A percentile compares a stretch with the other conserved stretches of the same genome.
Conservation (phyloP, 2,888 invertebrate genomes). For the Xylophagus ater region DNA sequence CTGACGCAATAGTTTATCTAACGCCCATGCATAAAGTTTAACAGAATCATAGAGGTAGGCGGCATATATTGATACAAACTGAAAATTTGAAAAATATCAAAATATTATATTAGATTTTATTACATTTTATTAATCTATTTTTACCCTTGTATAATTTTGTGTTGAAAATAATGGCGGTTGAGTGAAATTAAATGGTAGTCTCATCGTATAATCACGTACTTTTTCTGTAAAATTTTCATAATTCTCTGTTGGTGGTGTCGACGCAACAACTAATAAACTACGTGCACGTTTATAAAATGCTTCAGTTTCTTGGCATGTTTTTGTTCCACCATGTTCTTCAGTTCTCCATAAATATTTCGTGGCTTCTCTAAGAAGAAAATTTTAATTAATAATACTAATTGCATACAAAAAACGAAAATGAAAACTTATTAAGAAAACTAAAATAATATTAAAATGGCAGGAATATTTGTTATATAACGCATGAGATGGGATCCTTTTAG, state of each 20-base stretch:
- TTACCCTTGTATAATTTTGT: conserved; percentile 43
- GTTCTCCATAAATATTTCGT: conserved; percentile 68
- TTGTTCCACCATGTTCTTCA: conserved; percentile 45
- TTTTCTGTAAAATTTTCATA: conserved; percentile 66
- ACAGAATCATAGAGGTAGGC: conserved; percentile 94
- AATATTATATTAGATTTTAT: conserved; percentile 6
- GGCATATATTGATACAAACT: conserved; percentile 84
- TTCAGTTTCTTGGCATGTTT: conserved; percentile 48
- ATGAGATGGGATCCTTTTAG: too few relatives aligned
- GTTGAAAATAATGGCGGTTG: conserved; percentile 48
- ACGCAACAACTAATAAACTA: conserved; percentile 79
- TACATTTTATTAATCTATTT: conserved; percentile 11
- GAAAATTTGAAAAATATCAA: conserved; percentile 31
- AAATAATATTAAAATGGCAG: too few relatives aligned
- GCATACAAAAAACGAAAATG: too few relatives aligned
- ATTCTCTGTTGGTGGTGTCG: conserved; percentile 66
- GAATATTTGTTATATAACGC: too few relatives aligned
- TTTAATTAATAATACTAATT: too few relatives aligned
- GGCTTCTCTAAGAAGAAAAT: conserved; percentile 44
- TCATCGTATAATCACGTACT: conserved; percentile 67
- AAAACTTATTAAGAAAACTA: too few relatives aligned
- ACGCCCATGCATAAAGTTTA: conserved; percentile 76
- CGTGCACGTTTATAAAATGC: conserved; percentile 53
- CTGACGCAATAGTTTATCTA: conserved; percentile 59
- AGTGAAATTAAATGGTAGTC: conserved; percentile 70